Evolutionary conservation across 1,140 invertebrate species (phyloP), one percentile per base, ranked within the genome.

Genomic region (Agraylea sexmaculata): DNA sequence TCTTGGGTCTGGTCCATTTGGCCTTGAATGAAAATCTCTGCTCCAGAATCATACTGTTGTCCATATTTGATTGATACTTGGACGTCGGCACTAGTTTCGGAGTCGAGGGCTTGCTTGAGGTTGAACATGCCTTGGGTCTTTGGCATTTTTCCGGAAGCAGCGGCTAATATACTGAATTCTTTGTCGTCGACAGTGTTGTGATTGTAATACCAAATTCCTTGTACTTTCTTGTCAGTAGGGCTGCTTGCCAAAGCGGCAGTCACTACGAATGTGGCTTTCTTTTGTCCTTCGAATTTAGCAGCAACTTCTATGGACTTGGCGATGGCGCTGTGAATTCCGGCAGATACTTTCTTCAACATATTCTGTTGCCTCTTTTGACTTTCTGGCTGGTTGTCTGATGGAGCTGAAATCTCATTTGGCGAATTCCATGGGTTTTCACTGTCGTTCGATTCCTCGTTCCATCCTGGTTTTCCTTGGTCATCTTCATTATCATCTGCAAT

Each of bases 191-290:
- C 47, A 18, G 52, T 45, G 43, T 55, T 51, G 49, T 52, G 60
- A 22, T 54, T 61, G 55, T 50, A 64, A 42, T 55, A 73, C 40
- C 64, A 37, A 2, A 55, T 59, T 22, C 57, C 47, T 38, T 68
- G 66, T 2, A 58, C 56, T 42, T 70, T 73, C 0, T 60, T 48
- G 41, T 77, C 70, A 3, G 71, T 63, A 6, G 60, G 54, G 45
- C 72, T 78, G 1, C 49, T 47, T n/a, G 64, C 69, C 10, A 56
- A 39, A 33, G 71, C 73, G 3, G 60, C 40, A 1, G 73, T 74
- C 0, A 66, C 21, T 4, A 59, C 50, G 40, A 68, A 70, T 37
- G 67, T 45, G 18, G 56, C 52, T 12, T 63, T 63, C 12, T 64
- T 52, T 10, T 63, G 46, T 12, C 66, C 68, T 27, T 65, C 56